These are phyloP conservation scores for Orycteropus afer DNA, from an alignment of 2,113 vertebrate genomes.

Conservation along the genomic window DNA sequence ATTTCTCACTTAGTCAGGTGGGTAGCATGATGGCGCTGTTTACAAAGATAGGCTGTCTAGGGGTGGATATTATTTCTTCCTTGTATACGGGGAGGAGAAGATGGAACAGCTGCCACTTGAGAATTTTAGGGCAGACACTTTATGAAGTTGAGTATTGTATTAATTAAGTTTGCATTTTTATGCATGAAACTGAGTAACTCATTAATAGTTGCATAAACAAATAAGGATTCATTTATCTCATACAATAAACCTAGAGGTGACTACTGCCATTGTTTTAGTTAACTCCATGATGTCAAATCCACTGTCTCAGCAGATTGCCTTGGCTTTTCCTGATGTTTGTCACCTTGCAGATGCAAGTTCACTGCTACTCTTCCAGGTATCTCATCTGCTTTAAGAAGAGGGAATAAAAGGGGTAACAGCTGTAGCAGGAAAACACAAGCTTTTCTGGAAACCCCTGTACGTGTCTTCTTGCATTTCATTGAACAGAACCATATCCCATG, in stretches of 20 bases:
- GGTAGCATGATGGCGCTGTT: not conserved
- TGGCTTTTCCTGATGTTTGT: not conserved
- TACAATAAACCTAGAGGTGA: not conserved
- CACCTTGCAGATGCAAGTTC: not conserved
- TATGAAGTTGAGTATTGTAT: not conserved
- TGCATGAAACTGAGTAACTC: not conserved
- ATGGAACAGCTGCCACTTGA: not conserved
- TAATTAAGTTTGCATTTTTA: constrained; percentile 43
- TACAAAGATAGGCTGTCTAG: not conserved
- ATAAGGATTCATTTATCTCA: not conserved
- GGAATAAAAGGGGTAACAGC: not conserved
- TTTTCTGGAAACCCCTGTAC: not conserved
- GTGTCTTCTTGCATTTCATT: not conserved
- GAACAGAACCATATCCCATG: not conserved
- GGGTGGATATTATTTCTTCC: not conserved
- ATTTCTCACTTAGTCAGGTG: not conserved
- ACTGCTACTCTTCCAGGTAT: not conserved
- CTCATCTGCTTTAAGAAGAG: constrained; percentile 19
- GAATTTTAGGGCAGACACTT: not conserved
- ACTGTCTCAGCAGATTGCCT: not conserved
- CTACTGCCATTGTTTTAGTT: not conserved
- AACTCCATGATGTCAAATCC: not conserved
- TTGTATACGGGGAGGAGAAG: not conserved
- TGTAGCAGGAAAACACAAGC: not conserved
- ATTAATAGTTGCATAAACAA: not conserved